A percentile compares a stretch with the other conserved stretches of the same genome.
Conservation (phyloP, 2,888 invertebrate genomes). For the Camptogramma bilineatum region DNA sequence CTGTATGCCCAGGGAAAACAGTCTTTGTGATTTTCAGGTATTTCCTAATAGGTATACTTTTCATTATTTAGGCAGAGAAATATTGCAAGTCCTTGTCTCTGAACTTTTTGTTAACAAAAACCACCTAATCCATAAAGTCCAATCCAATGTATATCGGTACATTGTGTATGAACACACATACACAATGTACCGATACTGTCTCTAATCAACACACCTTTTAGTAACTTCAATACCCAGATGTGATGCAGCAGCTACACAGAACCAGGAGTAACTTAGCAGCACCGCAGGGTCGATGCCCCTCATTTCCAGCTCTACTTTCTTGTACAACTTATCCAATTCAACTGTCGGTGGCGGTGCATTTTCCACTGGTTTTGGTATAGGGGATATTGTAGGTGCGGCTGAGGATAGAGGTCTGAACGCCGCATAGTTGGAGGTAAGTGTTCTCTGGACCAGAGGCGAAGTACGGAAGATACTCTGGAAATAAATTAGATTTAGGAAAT, state of each 20-base stretch:
- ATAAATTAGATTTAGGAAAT: background rate
- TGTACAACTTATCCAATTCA: constrained; percentile 91
- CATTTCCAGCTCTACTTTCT: constrained; percentile 93
- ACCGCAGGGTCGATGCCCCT: constrained; percentile 95
- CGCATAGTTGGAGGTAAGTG: constrained; percentile 49
- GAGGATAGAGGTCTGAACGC: constrained; percentile 56
- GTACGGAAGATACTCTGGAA: constrained; percentile 67
- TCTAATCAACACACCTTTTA: constrained; percentile 89
- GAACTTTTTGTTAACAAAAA: too few species aligned
- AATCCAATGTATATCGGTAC: too few species aligned
- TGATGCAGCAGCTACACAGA: constrained; percentile 91
- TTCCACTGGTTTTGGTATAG: constrained; percentile 55
- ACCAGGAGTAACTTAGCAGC: constrained; percentile 94
- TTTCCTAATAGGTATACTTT: too few species aligned
- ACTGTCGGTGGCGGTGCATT: constrained; percentile 49
- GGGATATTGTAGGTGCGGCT: constrained; percentile 46
- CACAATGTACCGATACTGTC: too few species aligned
- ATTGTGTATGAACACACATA: too few species aligned
- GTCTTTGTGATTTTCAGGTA: too few species aligned
- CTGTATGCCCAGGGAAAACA: too few species aligned
- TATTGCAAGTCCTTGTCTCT: too few species aligned
- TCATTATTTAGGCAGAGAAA: too few species aligned
- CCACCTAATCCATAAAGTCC: too few species aligned
- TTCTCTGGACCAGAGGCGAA: constrained; percentile 54
- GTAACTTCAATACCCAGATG: constrained; percentile 92